These are phyloP conservation scores for Heteractis magnifica DNA, from an alignment of 92 coral and sea anemone species.

Conservation along the genomic window DNA sequence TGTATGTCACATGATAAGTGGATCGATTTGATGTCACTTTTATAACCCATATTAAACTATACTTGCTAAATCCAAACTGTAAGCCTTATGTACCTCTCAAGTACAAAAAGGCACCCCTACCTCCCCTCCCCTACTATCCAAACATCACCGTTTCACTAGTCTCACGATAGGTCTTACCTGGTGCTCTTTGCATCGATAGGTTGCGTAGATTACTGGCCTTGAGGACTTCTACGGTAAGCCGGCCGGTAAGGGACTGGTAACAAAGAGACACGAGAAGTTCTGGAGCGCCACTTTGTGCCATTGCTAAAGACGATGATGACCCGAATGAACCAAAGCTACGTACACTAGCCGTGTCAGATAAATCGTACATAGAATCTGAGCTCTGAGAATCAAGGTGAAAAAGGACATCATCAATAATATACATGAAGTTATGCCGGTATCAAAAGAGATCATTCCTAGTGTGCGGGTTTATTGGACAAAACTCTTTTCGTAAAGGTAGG, in stretches of 20 bases:
- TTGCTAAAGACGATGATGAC: slow-evolving; percentile 88
- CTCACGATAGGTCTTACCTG: slow-evolving; percentile 57
- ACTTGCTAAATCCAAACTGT: not conserved
- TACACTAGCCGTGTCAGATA: slow-evolving; percentile 94
- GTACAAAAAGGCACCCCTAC: not conserved
- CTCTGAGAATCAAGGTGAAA: slow-evolving; percentile 51
- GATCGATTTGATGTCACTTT: not conserved
- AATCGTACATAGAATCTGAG: slow-evolving; percentile 98
- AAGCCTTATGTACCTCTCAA: not conserved
- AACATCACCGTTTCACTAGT: too few relatives aligned
- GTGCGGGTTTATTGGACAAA: too few relatives aligned
- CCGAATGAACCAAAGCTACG: slow-evolving; percentile 84
- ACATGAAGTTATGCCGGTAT: too few relatives aligned
- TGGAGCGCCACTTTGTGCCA: slow-evolving; percentile 94
- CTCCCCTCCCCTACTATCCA: not conserved
- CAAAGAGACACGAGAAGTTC: slow-evolving; percentile 95
- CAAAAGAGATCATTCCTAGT: too few relatives aligned
- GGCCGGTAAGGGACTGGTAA: slow-evolving; percentile 95
- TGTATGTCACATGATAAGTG: not conserved
- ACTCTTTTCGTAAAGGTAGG: too few relatives aligned
- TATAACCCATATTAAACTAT: too few relatives aligned
- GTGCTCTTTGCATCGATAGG: slow-evolving; percentile 97
- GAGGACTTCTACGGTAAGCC: slow-evolving; percentile 94
- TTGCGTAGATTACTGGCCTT: slow-evolving; percentile 97
- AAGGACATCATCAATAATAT: not conserved